phyloP scores from a whole-genome alignment of 2,797 vertebrate species.

The Xenops minutus region DNA sequence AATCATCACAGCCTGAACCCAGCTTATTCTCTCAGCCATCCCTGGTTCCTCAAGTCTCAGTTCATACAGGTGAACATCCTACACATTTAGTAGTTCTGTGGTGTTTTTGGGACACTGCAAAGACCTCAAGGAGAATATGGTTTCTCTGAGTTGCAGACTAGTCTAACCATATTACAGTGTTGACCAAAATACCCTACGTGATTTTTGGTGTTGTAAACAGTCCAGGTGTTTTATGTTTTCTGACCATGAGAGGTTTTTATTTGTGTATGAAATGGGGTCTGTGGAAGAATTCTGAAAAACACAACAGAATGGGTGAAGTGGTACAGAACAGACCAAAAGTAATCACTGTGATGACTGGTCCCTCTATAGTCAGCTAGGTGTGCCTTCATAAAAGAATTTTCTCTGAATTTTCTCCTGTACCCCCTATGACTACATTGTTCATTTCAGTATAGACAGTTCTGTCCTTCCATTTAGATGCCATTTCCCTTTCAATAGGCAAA shows the following conservation, averaged over 20 bases:
- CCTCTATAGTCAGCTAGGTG: neutral
- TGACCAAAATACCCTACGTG: neutral
- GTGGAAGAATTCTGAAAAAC: neutral
- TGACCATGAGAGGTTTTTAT: neutral
- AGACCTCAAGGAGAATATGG: rapidly evolving
- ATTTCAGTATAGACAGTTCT: neutral
- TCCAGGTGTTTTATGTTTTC: neutral
- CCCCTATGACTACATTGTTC: neutral
- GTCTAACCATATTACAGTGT: neutral
- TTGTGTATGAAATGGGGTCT: neutral
- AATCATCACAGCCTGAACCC: neutral
- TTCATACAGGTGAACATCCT: rapidly evolving
- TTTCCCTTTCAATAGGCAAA: neutral
- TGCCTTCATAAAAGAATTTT: neutral
- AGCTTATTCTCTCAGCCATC: neutral
- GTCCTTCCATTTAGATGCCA: neutral
- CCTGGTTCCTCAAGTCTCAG: neutral
- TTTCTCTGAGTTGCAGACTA: neutral
- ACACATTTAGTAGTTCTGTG: rapidly evolving
- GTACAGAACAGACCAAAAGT: neutral
- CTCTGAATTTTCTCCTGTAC: neutral
- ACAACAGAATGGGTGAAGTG: neutral
- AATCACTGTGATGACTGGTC: neutral
- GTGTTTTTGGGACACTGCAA: neutral
- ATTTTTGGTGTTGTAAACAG: neutral